These are phyloP conservation scores for Neosilurus mollespiculum DNA, from an alignment of 2,797 vertebrate genomes.

Conservation along the genomic window DNA sequence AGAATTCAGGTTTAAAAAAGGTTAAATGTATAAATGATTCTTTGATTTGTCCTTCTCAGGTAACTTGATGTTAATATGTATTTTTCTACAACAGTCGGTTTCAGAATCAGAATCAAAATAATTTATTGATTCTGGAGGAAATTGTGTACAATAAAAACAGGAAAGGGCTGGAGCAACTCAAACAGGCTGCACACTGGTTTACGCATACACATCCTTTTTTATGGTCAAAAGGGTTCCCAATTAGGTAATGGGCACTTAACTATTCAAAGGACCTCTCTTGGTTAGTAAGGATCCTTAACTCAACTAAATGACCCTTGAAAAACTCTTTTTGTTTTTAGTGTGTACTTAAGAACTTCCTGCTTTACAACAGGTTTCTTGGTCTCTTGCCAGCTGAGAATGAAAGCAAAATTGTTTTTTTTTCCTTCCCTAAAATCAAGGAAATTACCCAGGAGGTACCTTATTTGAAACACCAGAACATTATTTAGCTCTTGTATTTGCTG, in stretches of 20 bases:
- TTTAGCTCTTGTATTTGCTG: conserved; percentile 42
- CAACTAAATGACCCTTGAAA: not conserved
- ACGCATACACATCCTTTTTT: no score
- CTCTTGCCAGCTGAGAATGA: conserved; percentile 2
- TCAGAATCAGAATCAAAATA: not conserved
- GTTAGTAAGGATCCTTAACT: not conserved
- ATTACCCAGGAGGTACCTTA: conserved; percentile 49
- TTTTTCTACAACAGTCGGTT: not conserved
- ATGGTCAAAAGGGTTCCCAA: not conserved
- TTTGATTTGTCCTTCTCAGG: not conserved
- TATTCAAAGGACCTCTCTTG: no score
- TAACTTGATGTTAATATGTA: not conserved
- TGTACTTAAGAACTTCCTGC: not conserved
- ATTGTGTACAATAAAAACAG: no score
- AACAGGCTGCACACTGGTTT: no score
- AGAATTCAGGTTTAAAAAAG: not conserved
- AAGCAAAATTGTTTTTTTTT: conserved; percentile 38
- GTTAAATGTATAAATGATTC: not conserved
- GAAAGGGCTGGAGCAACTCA: no score
- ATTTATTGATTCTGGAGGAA: no score
- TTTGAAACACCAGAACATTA: conserved; percentile 40
- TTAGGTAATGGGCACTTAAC: not conserved
- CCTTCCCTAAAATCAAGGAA: conserved; percentile 19
- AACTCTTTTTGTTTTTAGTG: not conserved
- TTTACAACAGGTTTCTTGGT: not conserved